phyloP scores from a whole-genome alignment of 92 coral and sea anemone genomes.

The Bergia sp. region DNA sequence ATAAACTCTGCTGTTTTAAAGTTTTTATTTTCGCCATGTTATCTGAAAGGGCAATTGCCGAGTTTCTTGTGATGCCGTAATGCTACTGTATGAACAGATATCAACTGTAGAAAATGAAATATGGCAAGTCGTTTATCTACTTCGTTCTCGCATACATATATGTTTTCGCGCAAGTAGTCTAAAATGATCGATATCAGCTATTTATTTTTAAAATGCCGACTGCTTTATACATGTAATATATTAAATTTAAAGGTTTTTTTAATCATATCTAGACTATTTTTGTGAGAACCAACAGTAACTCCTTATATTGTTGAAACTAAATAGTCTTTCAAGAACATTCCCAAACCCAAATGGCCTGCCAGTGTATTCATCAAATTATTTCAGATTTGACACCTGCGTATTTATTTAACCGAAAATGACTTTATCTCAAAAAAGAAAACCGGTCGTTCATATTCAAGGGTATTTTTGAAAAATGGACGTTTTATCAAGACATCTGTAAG shows the following conservation, averaged over 20 bases:
- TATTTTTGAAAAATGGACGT: neutral
- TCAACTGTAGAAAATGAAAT: neutral
- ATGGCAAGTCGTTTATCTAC: neutral
- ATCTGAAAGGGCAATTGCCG: neutral
- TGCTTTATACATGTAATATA: too few species aligned
- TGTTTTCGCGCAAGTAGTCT: neutral
- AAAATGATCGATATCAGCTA: neutral
- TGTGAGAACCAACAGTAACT: too few species aligned
- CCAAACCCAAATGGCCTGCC: neutral
- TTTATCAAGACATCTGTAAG: too few species aligned
- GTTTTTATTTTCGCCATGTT: neutral
- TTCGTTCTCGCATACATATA: neutral
- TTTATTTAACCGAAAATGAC: neutral
- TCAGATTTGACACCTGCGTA: neutral
- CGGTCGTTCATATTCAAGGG: neutral
- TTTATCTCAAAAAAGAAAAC: neutral
- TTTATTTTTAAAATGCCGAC: neutral
- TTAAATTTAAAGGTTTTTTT: neutral
- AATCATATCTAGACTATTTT: neutral
- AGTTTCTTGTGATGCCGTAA: neutral
- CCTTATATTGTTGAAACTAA: neutral
- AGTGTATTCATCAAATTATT: neutral
- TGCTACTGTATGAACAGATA: neutral
- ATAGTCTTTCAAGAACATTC: neutral
- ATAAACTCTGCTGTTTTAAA: too few species aligned